A percentile compares a stretch with the other conserved stretches of the same genome.
Evolutionary conservation across 92 coral and sea anemone genomes (phyloP).

Genomic region (Porites evermanni): DNA sequence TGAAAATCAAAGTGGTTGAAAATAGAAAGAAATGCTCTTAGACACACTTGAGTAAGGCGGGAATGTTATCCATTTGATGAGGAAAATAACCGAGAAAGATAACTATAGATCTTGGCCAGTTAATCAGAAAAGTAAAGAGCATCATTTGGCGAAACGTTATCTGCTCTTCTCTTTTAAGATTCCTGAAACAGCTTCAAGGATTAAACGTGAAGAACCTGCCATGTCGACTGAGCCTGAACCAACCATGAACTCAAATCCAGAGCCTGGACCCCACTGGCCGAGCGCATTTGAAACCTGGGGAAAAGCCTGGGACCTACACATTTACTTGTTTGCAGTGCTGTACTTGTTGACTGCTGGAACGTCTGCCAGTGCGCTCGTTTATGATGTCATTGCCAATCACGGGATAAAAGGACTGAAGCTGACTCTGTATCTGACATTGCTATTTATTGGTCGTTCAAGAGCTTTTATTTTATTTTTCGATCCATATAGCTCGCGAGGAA

Average conservation of each 20-base stretch:
- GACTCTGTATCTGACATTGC: slow-evolving; percentile 26
- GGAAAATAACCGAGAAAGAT: too few relatives aligned
- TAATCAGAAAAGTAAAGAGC: neutral
- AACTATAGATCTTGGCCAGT: neutral
- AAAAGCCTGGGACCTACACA: slow-evolving; percentile 47
- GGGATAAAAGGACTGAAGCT: slow-evolving; percentile 30
- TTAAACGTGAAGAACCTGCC: neutral
- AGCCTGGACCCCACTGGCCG: slow-evolving; percentile 53
- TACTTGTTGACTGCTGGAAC: slow-evolving; percentile 8
- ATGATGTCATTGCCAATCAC: slow-evolving; percentile 10
- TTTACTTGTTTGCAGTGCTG: slow-evolving; percentile 30
- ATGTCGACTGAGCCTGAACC: slow-evolving; percentile 14
- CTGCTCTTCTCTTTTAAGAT: too few relatives aligned
- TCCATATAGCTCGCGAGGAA: slow-evolving; percentile 48
- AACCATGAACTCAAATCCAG: slow-evolving; percentile 27
- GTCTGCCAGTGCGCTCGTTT: slow-evolving; percentile 16
- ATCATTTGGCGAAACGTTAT: neutral
- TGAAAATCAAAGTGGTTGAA: too few relatives aligned
- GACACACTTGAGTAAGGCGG: too few relatives aligned
- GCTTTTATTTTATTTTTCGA: slow-evolving; percentile 36
- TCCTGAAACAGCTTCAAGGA: slow-evolving; percentile 14
- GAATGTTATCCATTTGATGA: too few relatives aligned
- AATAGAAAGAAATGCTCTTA: too few relatives aligned
- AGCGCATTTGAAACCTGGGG: slow-evolving; percentile 40
- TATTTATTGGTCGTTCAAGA: slow-evolving; percentile 34